phyloP scores from a whole-genome alignment of 1,140 invertebrate species.

The Paraescarpia echinospica region DNA sequence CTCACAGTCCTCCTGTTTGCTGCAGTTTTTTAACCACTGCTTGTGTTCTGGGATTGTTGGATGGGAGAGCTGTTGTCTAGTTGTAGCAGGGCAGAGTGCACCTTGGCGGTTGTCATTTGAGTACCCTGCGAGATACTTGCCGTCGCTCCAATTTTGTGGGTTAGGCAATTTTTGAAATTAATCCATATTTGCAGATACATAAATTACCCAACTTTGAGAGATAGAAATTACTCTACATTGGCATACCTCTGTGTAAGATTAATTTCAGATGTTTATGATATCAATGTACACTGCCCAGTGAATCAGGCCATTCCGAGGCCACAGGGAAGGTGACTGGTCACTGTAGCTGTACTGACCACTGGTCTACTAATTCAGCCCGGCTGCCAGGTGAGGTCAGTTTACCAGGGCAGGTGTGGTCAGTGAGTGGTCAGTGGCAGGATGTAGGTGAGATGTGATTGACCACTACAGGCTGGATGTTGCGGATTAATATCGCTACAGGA shows the following conservation, averaged over 20 bases:
- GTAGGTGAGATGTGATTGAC: not conserved
- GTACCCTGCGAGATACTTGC: not conserved
- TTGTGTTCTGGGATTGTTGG: not conserved
- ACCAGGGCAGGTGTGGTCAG: not conserved
- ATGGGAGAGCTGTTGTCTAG: not conserved
- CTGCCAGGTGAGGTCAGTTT: not conserved
- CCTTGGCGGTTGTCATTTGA: not conserved
- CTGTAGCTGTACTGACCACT: not conserved
- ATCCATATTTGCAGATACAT: no score
- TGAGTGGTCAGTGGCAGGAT: not conserved
- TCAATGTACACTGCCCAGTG: not conserved
- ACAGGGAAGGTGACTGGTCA: not conserved
- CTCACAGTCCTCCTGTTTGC: not conserved
- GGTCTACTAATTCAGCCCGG: not conserved
- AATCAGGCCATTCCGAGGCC: not conserved
- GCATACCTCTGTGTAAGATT: not conserved
- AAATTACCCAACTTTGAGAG: not conserved
- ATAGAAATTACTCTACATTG: not conserved
- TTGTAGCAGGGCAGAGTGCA: not conserved
- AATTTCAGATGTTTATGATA: not conserved
- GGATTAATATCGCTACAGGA: not conserved
- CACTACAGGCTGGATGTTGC: not conserved
- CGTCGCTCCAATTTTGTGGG: no score
- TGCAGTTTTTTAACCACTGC: not conserved
- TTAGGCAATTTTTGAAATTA: no score